These are phyloP conservation scores for Cryptophagus acutangulus DNA, from an alignment of 2,888 invertebrate species.

Conservation along the genomic window DNA sequence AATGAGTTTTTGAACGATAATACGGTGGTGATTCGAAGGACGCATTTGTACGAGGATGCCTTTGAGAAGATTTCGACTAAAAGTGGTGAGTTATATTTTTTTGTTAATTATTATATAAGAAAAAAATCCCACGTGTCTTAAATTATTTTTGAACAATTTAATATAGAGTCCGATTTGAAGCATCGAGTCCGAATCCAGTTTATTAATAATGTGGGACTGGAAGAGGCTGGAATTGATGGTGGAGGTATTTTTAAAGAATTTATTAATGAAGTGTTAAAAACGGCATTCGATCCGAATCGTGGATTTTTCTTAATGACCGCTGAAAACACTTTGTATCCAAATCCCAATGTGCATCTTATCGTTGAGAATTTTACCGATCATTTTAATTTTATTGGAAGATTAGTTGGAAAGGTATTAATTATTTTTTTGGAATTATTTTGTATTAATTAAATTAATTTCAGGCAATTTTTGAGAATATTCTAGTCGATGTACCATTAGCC, in stretches of 20 bases:
- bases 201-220: conserved; percentile 83
- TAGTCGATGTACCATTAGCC: conserved; percentile 92
- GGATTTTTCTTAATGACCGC: conserved; percentile 87
- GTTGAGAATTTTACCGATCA: conserved; percentile 83
- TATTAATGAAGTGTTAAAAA: conserved; percentile 86
- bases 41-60: conserved; percentile 97
- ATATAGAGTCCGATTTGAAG: conserved; percentile 79
- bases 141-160: too few relatives aligned
- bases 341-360: conserved; percentile 85
- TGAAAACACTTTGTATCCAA: conserved; percentile 93
- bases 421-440: not conserved
- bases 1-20: conserved; percentile 42
- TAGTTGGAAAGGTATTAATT: conserved; percentile 36
- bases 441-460: conserved; percentile 39
- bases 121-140: too few relatives aligned
- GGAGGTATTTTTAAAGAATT: conserved; percentile 97
- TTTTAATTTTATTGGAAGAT: conserved; percentile 88
- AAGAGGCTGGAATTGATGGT: conserved; percentile 96
- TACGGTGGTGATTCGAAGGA: conserved; percentile 70
- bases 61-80: conserved; percentile 88
- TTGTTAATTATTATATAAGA: too few relatives aligned
- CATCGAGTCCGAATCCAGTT: conserved; percentile 83
- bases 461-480: conserved; percentile 91
- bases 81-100: conserved; percentile 61
- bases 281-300: conserved; percentile 93